Conservation (phyloP, 92 coral and sea anemone species). For the Pocillopora meandrina region DNA sequence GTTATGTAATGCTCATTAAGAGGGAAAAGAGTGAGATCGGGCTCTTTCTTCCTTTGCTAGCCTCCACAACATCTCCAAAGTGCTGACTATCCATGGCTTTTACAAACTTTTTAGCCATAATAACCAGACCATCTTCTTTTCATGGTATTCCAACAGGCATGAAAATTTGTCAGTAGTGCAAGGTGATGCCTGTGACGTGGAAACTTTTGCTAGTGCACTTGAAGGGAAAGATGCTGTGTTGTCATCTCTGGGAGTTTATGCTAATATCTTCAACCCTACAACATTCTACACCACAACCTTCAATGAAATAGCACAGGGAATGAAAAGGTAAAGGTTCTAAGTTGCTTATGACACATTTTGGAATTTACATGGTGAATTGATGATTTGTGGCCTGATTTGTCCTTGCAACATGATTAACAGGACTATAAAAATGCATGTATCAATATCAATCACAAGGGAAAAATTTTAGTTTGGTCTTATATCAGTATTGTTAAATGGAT, state of each 20-base stretch:
- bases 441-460: too few species aligned
- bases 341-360: not conserved
- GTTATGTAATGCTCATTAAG: too few species aligned
- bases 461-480: too few species aligned
- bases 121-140: not conserved
- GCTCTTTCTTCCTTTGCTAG: too few species aligned
- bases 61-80: too few species aligned
- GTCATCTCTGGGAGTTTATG: conserved; percentile 72
- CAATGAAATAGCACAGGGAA: conserved; percentile 73
- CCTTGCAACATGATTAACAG: too few species aligned
- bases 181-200: conserved; percentile 84
- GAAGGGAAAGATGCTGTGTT: conserved; percentile 90
- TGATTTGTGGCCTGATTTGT: not conserved
- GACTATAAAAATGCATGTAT: too few species aligned
- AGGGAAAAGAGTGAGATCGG: too few species aligned
- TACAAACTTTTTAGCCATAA: too few species aligned
- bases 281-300: conserved; percentile 84
- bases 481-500: too few species aligned
- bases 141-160: conserved; percentile 53
- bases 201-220: conserved; percentile 75
- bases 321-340: conserved; percentile 61
- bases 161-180: conserved; percentile 64
- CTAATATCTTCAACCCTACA: conserved; percentile 72
- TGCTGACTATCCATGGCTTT: not conserved
- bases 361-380: not conserved